Evolutionary conservation across 2,888 invertebrate species (phyloP).

Genomic region (Spicauda simplicius): DNA sequence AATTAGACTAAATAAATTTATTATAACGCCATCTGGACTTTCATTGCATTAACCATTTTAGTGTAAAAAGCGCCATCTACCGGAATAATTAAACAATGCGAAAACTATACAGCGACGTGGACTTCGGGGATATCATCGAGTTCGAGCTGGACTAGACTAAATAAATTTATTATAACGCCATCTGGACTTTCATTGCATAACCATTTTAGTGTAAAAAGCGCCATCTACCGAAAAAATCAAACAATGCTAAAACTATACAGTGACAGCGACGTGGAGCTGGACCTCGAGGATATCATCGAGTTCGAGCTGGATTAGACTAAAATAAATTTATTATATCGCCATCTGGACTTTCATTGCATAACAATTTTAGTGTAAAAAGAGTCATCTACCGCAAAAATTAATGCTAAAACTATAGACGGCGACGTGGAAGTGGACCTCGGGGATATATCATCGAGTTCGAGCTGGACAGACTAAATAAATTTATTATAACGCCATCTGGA

Average conservation of each 20-base stretch:
- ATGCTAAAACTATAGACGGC: too few species aligned
- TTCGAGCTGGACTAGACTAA: conserved; percentile 65
- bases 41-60: too few species aligned
- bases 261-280: conserved; percentile 71
- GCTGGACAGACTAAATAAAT: too few species aligned
- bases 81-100: too few species aligned
- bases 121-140: conserved; percentile 74
- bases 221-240: too few species aligned
- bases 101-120: conserved; percentile 70
- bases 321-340: conserved; percentile 15
- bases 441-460: too few species aligned
- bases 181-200: conserved; percentile 2
- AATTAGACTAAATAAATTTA: conserved; percentile 50
- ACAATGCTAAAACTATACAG: too few species aligned
- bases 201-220: too few species aligned
- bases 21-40: not conserved
- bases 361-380: too few species aligned
- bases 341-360: not conserved
- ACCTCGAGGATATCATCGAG: conserved; percentile 75
- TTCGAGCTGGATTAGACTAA: conserved; percentile 65
- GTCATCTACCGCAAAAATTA: too few species aligned
- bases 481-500: not conserved
- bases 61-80: too few species aligned
- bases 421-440: too few species aligned
- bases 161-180: conserved; percentile 14